Evolutionary conservation across 2,888 invertebrate genomes (phyloP), one percentile per base, ranked within the genome.

Genomic region (Therioaphis trifolii): DNA sequence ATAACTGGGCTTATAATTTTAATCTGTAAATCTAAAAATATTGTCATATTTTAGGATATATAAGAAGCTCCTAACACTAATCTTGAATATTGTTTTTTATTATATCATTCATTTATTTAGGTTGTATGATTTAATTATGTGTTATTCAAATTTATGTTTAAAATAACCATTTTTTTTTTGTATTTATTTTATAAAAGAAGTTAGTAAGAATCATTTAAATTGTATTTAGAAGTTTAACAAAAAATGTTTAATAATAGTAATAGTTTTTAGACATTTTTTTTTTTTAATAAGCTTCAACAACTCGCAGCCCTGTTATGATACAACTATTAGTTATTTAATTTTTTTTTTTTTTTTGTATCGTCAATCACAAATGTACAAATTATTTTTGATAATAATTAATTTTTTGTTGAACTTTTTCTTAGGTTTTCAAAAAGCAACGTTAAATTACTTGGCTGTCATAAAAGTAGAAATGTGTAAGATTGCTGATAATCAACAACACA

Each of bases 21-120:
- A 55, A 55, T 55, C 55, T 55, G 55, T 55, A 24, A 58, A 58
- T n/a, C n/a, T n/a, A n/a, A n/a, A 24, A 58, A 58, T 21, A 58
- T 21, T 58, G 58, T 58, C 58, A 58, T 58, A 58, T 58, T 58
- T 58, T 58, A 58, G 58, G 58, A 58, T 58, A 58, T 21, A 58
- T 58, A 58, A 58, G 21, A 58, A 58, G 58, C 58, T 58, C 58
- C 58, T 58, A 58, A 58, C 24, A 58, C 58, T 58, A 58, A 58
- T 58, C 21, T 21, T 58, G 58, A 58, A 21, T 58, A 58, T 58
- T 58, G 21, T 58, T 58, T 11, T 58, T 58, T 58, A 58, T 58
- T 58, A 21, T 58, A 58, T 58, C 58, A 58, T 58, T 58, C 21
- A 58, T 52, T 52, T 58, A 58, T 58, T 58, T 58, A 58, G 21